Evolutionary conservation across 2,113 vertebrate species (phyloP).

Genomic region (Tricholaema leucomelas): DNA sequence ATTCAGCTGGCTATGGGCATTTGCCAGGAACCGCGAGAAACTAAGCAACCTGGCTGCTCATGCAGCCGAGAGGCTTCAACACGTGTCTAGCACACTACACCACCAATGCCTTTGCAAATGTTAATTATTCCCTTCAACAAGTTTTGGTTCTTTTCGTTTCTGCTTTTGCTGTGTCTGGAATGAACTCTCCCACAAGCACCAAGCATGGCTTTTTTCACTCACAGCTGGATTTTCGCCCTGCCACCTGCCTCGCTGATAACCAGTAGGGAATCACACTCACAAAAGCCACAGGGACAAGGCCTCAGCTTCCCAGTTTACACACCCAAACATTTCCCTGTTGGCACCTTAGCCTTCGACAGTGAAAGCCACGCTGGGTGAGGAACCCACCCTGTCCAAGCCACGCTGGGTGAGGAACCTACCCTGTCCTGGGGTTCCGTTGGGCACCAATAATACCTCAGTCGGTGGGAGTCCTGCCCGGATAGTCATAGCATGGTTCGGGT

Average conservation of each 20-base stretch:
- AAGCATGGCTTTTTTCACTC: rapidly evolving
- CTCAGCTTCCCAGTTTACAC: rapidly evolving
- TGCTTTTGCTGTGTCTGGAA: rapidly evolving
- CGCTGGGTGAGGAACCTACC: too few species aligned
- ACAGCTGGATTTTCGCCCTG: rapidly evolving
- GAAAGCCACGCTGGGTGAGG: background rate
- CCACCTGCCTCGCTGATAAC: background rate
- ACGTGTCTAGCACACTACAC: rapidly evolving
- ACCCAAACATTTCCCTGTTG: rapidly evolving
- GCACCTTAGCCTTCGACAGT: rapidly evolving
- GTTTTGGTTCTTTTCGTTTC: background rate
- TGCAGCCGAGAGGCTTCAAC: rapidly evolving
- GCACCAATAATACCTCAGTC: background rate
- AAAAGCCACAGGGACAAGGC: too few species aligned
- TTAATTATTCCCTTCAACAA: too few species aligned
- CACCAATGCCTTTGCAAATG: rapidly evolving
- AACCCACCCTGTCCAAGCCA: background rate
- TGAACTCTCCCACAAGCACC: too few species aligned
- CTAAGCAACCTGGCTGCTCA: background rate
- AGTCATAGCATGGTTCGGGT: too few species aligned
- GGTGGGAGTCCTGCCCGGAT: background rate
- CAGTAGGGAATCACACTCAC: rapidly evolving
- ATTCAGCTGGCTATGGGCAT: rapidly evolving
- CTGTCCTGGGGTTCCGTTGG: rapidly evolving
- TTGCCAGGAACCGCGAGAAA: background rate